Conservation (phyloP, 2,888 invertebrate species). For the Sycophila texana region DNA sequence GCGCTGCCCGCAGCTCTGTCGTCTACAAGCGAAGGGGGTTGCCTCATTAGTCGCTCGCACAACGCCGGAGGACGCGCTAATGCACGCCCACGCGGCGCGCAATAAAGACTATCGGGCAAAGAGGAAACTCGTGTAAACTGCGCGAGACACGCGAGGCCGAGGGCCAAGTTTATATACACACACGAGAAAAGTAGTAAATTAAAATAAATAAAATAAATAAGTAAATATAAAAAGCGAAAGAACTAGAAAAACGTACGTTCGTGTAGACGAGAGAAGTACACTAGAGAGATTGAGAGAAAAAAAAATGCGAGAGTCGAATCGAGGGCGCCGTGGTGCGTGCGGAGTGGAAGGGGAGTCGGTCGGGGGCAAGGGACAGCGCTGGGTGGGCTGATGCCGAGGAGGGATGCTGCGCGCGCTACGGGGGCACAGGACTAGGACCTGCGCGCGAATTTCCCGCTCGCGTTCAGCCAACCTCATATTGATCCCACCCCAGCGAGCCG, state of each 20-base stretch:
- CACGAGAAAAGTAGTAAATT: background rate
- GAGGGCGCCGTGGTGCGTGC: background rate
- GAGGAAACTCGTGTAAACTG: conserved; percentile 40
- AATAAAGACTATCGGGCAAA: conserved; percentile 30
- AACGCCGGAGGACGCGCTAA: background rate
- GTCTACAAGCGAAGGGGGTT: background rate
- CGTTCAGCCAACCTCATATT: conserved; percentile 75
- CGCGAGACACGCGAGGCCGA: background rate
- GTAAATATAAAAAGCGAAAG: background rate
- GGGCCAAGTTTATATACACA: background rate
- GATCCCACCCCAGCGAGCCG: conserved; percentile 72
- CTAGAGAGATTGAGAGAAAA: background rate
- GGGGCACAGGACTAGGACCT: background rate
- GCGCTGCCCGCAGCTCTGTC: background rate
- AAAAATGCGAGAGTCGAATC: background rate
- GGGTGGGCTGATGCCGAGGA: background rate
- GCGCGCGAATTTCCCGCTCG: conserved; percentile 76
- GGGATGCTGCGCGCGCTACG: conserved; percentile 29
- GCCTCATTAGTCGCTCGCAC: background rate
- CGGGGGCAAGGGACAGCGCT: background rate
- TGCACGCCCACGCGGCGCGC: background rate
- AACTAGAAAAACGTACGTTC: background rate
- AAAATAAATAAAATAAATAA: background rate
- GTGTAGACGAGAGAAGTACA: background rate
- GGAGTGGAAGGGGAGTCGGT: background rate